Evolutionary conservation across 2,888 invertebrate species (phyloP).

Genomic region (Cordilura impudica): DNA sequence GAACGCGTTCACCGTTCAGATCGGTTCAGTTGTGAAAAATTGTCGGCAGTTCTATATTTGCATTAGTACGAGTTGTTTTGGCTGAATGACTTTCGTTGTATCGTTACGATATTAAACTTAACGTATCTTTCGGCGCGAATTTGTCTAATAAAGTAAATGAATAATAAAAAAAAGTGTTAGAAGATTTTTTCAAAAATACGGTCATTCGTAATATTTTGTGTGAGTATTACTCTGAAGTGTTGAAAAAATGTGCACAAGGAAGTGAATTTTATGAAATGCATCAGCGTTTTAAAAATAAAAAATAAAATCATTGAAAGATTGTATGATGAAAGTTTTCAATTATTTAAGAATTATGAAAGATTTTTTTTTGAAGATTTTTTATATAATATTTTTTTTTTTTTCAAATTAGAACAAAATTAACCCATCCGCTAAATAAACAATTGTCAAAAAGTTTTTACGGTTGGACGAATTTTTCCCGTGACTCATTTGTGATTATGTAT

Average conservation of each 20-base stretch:
- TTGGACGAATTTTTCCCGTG: too few relatives aligned
- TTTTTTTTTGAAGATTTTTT: background rate
- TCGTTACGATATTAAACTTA: background rate
- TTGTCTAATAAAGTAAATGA: constrained; percentile 15
- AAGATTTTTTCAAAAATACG: background rate
- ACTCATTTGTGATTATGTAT: too few relatives aligned
- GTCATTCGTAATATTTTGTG: background rate
- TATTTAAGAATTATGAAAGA: background rate
- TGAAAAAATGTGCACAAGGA: constrained; percentile 14
- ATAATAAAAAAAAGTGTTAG: background rate
- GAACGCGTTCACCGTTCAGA: constrained; percentile 54
- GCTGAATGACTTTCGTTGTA: background rate
- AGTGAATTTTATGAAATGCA: constrained; percentile 4
- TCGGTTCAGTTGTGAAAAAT: constrained; percentile 46
- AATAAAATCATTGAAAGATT: background rate
- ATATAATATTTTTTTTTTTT: too few relatives aligned
- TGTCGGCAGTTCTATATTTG: background rate
- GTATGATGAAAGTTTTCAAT: background rate
- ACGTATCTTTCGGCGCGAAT: constrained; percentile 26
- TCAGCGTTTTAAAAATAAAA: background rate
- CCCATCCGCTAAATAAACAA: too few relatives aligned
- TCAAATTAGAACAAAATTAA: too few relatives aligned
- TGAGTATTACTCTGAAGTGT: background rate
- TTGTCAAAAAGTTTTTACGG: too few relatives aligned
- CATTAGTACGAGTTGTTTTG: background rate